These are phyloP conservation scores for Sylvia atricapilla DNA, from an alignment of 2,113 vertebrate species.

Conservation along the genomic window DNA sequence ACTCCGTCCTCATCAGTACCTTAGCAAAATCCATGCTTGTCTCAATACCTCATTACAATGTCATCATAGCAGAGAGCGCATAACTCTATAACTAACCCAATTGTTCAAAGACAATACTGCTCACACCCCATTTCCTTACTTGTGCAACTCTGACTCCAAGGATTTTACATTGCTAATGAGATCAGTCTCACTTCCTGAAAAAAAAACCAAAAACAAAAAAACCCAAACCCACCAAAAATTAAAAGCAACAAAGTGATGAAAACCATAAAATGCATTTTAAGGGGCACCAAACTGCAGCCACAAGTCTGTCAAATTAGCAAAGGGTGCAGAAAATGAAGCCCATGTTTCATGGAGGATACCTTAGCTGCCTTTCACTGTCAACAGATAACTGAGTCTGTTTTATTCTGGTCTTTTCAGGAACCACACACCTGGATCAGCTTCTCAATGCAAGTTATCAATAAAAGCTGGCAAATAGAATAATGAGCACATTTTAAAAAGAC, in stretches of 20 bases:
- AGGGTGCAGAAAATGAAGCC: not conserved
- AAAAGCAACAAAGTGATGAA: not conserved
- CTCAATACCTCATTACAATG: not conserved
- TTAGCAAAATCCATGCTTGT: not conserved
- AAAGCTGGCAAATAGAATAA: not conserved
- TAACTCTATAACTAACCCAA: not conserved
- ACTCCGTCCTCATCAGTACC: not conserved
- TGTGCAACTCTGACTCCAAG: not conserved
- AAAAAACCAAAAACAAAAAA: too few species aligned
- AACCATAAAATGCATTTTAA: not conserved
- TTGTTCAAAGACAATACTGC: not conserved
- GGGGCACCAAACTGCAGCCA: not conserved
- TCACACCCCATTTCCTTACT: not conserved
- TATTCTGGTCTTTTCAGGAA: not conserved
- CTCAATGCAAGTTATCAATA: not conserved
- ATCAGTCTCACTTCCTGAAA: not conserved
- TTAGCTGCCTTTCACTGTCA: not conserved
- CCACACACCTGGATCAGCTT: not conserved
- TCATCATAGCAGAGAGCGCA: not conserved
- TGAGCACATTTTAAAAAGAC: not conserved
- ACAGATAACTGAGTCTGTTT: not conserved
- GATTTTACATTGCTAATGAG: too few species aligned
- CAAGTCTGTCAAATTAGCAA: not conserved
- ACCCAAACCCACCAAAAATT: too few species aligned
- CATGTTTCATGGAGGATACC: not conserved